Evolutionary conservation across 2,113 vertebrate species (phyloP), one percentile per base, ranked within the genome.

Genomic region (Anhinga anhinga): DNA sequence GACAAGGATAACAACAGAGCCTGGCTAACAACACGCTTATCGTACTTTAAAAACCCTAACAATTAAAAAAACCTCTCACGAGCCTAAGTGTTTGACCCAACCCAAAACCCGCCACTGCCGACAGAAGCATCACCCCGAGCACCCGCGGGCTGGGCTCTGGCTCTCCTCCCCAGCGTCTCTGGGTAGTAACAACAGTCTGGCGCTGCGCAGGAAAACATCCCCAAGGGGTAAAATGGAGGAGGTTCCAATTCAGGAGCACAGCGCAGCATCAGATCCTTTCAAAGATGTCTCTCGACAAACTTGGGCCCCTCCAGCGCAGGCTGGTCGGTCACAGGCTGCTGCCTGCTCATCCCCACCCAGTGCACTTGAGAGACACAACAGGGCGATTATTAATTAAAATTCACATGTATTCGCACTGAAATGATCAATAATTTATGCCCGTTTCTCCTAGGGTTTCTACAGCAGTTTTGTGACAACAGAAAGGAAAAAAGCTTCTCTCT

Each of bases 401-500:
- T 91, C 94, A 82, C 80, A 40, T 27, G 91, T 26, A 53, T 69
- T 83, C 26, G 0, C 69, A 71, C 49, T 82, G 93, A 79, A 38
- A 82, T 25, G 63, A 97, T 97, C 96, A 97, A 96, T 97, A 98
- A 98, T 98, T 98, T 81, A 97, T 73, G 69, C 56, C 56, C 16
- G 8, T 84, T 88, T 69, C 91, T 80, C 65, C 36, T 17, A 55
- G 86, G 85, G 77, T 83, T 96, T 96, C 91, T 66, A 86, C 79
- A 86, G 92, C 81, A 93, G 78, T 95, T 98, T 95, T 94, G 93
- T 91, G 97, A 97, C 97, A 98, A 97, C 95, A 97, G 94, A 96
- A 91, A 95, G 82, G 84, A 91, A 87, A 95, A 84, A 87, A n/a
- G 34, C 26, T 87, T 73, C 88, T 93, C 76, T 88, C 78, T 67